phyloP scores from a whole-genome alignment of 2,113 vertebrate genomes.

The Euleptes europaea region DNA sequence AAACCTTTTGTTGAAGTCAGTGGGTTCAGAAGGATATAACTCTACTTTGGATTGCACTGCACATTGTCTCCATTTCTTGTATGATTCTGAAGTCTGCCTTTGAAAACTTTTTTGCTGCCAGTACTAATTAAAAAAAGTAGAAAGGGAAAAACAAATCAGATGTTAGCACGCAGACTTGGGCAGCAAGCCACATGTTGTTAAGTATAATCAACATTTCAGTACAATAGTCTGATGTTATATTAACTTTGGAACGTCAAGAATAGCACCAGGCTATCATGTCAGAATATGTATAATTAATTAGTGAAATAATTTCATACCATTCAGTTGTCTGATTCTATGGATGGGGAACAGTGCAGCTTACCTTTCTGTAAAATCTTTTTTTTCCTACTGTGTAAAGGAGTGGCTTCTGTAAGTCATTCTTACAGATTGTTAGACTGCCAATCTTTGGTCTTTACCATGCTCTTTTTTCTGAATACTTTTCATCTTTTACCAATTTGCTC shows the following conservation, averaged over 20 bases:
- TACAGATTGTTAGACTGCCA: not conserved
- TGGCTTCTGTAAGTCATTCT: not conserved
- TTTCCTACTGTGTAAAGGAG: not conserved
- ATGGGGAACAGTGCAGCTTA: not conserved
- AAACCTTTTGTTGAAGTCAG: no score
- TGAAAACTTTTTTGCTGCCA: slow-evolving; percentile 42
- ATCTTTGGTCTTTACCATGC: not conserved
- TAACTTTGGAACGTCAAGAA: slow-evolving; percentile 27
- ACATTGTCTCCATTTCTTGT: slow-evolving; percentile 46
- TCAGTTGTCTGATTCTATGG: not conserved
- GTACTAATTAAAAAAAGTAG: slow-evolving; percentile 53
- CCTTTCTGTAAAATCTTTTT: not conserved
- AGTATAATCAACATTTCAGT: slow-evolving; percentile 56
- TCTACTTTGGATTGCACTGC: not conserved
- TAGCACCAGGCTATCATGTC: not conserved
- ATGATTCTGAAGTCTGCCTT: slow-evolving; percentile 45
- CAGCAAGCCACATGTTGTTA: slow-evolving; percentile 47
- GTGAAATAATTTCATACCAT: not conserved
- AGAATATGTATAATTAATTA: not conserved
- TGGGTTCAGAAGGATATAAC: no score
- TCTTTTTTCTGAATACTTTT: not conserved
- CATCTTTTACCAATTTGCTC: not conserved
- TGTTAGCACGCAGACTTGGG: slow-evolving; percentile 55
- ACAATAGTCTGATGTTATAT: slow-evolving; percentile 18
- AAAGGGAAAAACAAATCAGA: slow-evolving; percentile 47